These are phyloP conservation scores for Mallotus villosus DNA, from an alignment of 2,797 vertebrate genomes.

Conservation along the genomic window DNA sequence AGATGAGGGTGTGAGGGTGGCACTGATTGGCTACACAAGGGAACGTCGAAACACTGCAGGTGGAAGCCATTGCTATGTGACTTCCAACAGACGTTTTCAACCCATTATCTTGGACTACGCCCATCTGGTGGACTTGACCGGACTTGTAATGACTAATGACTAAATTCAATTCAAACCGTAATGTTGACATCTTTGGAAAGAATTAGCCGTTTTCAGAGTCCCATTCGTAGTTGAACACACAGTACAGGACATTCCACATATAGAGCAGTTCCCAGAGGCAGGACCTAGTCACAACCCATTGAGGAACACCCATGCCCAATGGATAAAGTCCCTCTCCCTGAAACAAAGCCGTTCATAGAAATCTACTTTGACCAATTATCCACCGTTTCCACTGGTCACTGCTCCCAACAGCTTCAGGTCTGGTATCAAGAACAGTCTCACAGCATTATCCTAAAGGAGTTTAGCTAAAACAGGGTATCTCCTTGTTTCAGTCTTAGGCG, in stretches of 20 bases:
- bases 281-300: conserved; percentile 27
- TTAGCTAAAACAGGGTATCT: conserved; percentile 2
- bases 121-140: conserved; percentile 19
- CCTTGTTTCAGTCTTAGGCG: conserved; percentile 41
- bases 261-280: conserved; percentile 22
- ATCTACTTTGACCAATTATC: conserved; percentile 45
- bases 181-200: conserved; percentile 27
- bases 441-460: conserved; percentile 18
- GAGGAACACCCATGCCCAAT: conserved; percentile 15
- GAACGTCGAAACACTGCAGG: conserved; percentile 2
- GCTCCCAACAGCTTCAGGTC: conserved; percentile 29
- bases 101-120: background rate
- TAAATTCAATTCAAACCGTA: conserved; percentile 17
- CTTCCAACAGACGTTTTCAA: conserved; percentile 7
- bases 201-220: background rate
- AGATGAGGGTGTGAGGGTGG: background rate
- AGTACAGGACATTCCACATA: background rate
- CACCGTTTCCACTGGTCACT: conserved; percentile 25
- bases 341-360: conserved; percentile 53
- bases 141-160: conserved; percentile 8
- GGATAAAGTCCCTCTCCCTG: conserved; percentile 24
- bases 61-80: background rate
- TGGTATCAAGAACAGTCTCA: conserved; percentile 19
- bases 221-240: background rate
- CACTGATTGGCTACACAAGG: background rate